Conservation (phyloP, 92 coral and sea anemone genomes). For the Epizoanthus ramosus region DNA sequence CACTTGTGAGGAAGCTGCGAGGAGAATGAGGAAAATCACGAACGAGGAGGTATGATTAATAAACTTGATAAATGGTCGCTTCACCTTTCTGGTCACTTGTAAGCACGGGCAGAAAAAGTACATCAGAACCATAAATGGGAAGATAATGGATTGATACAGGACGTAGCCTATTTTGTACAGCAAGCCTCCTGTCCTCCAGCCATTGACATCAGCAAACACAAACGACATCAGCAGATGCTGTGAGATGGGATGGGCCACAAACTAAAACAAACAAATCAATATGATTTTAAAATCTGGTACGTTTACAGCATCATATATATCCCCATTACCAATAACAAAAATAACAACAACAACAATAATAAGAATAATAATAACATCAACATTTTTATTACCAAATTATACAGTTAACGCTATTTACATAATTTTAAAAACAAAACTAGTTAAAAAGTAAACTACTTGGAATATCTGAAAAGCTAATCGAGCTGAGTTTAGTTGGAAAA, state of each 20-base stretch:
- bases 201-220: conserved; percentile 82
- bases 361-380: too few species aligned
- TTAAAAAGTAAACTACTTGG: too few species aligned
- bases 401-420: too few species aligned
- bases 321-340: too few species aligned
- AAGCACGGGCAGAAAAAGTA: conserved; percentile 88
- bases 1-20: conserved; percentile 88
- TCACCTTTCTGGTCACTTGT: conserved; percentile 75
- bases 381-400: too few species aligned
- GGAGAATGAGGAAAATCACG: conserved; percentile 72
- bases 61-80: conserved; percentile 91
- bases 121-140: conserved; percentile 82
- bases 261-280: conserved; percentile 53
- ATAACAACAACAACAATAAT: too few species aligned
- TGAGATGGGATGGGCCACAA: conserved; percentile 96
- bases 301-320: too few species aligned
- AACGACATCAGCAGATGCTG: conserved; percentile 91
- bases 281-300: too few species aligned
- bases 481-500: too few species aligned
- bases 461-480: too few species aligned
- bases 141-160: conserved; percentile 80
- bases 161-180: conserved; percentile 81
- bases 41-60: conserved; percentile 93
- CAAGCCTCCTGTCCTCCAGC: conserved; percentile 88
- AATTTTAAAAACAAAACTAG: too few species aligned